These are phyloP conservation scores for Neodiprion pinetum DNA, from an alignment of 1,140 invertebrate species.

Conservation along the genomic window DNA sequence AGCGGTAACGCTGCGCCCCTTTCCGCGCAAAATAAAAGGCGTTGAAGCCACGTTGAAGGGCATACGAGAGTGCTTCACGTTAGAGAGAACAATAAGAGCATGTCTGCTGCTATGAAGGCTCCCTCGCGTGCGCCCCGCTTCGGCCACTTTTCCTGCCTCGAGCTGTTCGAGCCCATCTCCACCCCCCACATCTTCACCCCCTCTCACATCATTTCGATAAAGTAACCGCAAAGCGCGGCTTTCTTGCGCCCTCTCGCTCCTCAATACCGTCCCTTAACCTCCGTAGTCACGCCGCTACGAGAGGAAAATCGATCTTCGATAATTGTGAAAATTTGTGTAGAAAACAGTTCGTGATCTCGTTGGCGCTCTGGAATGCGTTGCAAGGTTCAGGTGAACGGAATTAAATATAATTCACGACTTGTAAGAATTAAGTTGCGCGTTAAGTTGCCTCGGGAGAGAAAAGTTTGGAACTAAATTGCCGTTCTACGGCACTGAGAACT, in stretches of 20 bases:
- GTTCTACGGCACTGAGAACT: not conserved
- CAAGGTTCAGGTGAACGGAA: too few relatives aligned
- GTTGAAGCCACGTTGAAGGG: constrained; percentile 23
- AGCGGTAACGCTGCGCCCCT: constrained; percentile 39
- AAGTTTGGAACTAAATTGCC: not conserved
- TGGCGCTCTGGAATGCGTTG: too few relatives aligned
- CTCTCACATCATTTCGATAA: not conserved
- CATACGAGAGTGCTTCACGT: constrained; percentile 20
- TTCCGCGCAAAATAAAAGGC: constrained; percentile 35
- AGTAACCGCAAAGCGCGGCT: not conserved
- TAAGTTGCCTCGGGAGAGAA: not conserved
- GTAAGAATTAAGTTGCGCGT: too few relatives aligned
- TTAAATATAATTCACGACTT: too few relatives aligned
- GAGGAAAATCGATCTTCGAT: too few relatives aligned
- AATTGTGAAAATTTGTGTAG: too few relatives aligned
- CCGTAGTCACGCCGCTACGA: not conserved
- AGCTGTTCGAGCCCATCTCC: not conserved
- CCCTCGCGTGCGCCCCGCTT: constrained; percentile 15
- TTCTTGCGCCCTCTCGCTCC: not conserved
- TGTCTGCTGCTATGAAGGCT: constrained; percentile 12
- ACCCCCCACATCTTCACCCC: not conserved
- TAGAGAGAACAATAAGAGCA: constrained; percentile 27
- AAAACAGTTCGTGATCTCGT: too few relatives aligned
- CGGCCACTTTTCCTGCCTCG: not conserved
- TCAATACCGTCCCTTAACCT: not conserved